A percentile compares a stretch with the other conserved stretches of the same genome.
Evolutionary conservation across 2,797 vertebrate species (phyloP).

Genomic region (Dallia pectoralis): DNA sequence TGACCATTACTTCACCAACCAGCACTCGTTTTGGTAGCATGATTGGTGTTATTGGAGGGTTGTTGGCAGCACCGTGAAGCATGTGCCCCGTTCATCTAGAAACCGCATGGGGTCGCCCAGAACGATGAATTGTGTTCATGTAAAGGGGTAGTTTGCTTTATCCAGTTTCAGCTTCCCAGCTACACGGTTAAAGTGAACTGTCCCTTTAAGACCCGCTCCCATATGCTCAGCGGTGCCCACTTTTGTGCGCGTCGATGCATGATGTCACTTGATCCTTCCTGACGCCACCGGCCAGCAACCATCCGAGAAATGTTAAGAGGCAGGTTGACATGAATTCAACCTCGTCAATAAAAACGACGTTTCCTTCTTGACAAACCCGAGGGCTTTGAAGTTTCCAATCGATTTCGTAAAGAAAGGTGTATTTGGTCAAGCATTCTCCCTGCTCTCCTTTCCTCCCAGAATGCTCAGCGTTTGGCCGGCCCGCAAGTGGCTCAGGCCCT

Average conservation of each 20-base stretch:
- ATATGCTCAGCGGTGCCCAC: not conserved
- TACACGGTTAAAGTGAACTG: not conserved
- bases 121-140: not conserved
- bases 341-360: not conserved
- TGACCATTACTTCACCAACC: conserved; percentile 40
- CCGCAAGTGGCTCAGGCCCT: conserved; percentile 89
- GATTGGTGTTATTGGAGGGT: conserved; percentile 51
- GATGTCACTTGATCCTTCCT: not conserved
- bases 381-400: not conserved
- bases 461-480: conserved; percentile 87
- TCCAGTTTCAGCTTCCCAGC: not conserved
- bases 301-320: not conserved
- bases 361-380: not conserved
- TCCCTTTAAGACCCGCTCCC: not conserved
- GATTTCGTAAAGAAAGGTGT: not conserved
- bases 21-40: conserved; percentile 29
- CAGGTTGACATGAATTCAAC: not conserved
- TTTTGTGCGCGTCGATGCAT: conserved; percentile 2
- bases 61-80: conserved; percentile 37
- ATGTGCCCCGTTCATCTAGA: conserved; percentile 55
- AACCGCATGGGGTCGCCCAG: not conserved
- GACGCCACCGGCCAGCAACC: not conserved
- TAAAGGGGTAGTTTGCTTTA: not conserved
- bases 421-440: not conserved
- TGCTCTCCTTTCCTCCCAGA: conserved; percentile 71